phyloP scores from a whole-genome alignment of 2,888 invertebrate species.

The Tenthredo livida region DNA sequence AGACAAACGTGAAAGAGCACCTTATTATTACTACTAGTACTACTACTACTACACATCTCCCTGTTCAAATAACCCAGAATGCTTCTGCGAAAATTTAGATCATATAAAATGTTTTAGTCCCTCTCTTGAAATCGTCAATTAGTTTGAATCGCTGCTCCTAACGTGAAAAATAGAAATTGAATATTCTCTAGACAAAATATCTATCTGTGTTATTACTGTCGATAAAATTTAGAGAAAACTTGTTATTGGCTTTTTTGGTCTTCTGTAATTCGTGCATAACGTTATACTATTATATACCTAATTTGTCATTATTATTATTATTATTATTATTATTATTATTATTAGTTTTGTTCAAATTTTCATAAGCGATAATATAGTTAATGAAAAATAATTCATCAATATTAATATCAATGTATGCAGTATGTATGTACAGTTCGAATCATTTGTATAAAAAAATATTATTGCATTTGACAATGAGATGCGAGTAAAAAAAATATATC shows the following conservation, averaged over 20 bases:
- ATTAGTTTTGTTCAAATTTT: not conserved
- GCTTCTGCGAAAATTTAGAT: not conserved
- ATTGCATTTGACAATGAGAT: not conserved
- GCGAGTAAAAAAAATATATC: not conserved
- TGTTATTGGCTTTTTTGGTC: not conserved
- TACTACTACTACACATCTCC: not conserved
- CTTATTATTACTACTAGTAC: not conserved
- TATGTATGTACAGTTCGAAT: not conserved
- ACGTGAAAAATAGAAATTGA: not conserved
- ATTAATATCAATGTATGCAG: not conserved
- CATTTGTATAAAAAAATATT: conserved; percentile 1
- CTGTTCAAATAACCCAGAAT: conserved; percentile 1
- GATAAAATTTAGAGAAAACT: not conserved
- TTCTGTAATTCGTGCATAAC: not conserved
- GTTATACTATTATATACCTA: not conserved
- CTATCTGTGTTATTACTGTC: conserved; percentile 2
- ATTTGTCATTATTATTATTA: not conserved
- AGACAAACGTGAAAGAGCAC: not conserved
- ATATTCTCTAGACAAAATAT: not conserved
- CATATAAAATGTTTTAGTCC: not conserved
- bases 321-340: too few relatives aligned
- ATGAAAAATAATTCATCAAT: not conserved
- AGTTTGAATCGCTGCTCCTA: not conserved
- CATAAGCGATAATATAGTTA: not conserved
- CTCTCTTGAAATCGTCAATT: conserved; percentile 12